These are phyloP conservation scores for Galeopsomyia nigrocyanea DNA, from an alignment of 2,888 invertebrate genomes.

Conservation along the genomic window DNA sequence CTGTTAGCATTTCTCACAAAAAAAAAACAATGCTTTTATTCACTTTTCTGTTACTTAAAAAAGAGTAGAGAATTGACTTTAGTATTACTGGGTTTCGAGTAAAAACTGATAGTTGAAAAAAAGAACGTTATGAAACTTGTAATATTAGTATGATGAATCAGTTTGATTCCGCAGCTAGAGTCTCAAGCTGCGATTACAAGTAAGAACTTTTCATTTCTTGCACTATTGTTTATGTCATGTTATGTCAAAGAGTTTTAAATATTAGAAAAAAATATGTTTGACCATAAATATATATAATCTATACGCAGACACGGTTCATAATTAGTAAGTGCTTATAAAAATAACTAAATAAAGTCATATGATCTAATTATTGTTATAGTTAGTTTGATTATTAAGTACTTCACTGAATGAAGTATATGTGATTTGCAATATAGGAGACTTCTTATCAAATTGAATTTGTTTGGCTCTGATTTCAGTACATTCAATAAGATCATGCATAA, in stretches of 20 bases:
- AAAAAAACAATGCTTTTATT: conserved; percentile 6
- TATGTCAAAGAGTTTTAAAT: conserved; percentile 27
- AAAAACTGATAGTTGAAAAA: conserved; percentile 29
- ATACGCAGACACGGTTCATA: conserved; percentile 36
- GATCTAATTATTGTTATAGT: conserved; percentile 34
- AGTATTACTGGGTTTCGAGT: conserved; percentile 7
- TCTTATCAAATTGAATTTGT: conserved; percentile 39
- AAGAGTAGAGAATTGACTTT: conserved; percentile 24
- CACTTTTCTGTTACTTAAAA: conserved; percentile 23
- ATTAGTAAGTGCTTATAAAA: conserved; percentile 39
- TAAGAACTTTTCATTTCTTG: no score
- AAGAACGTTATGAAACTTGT: not conserved
- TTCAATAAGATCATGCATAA: conserved; percentile 12
- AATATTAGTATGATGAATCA: no score
- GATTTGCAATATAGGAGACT: conserved; percentile 31
- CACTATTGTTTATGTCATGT: conserved; percentile 33
- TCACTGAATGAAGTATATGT: conserved; percentile 42
- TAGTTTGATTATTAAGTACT: conserved; percentile 49
- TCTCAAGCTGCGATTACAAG: conserved; percentile 42
- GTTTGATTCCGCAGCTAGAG: not conserved
- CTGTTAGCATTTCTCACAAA: conserved; percentile 34
- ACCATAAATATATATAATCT: conserved; percentile 34
- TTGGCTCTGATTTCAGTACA: conserved; percentile 31
- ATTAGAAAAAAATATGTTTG: conserved; percentile 27
- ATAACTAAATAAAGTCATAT: conserved; percentile 42